Percentiles rank a stretch among this genome's conserved stretches.
phyloP scores from a whole-genome alignment of 2,797 vertebrate genomes.

The Halcyon smyrnensis region DNA sequence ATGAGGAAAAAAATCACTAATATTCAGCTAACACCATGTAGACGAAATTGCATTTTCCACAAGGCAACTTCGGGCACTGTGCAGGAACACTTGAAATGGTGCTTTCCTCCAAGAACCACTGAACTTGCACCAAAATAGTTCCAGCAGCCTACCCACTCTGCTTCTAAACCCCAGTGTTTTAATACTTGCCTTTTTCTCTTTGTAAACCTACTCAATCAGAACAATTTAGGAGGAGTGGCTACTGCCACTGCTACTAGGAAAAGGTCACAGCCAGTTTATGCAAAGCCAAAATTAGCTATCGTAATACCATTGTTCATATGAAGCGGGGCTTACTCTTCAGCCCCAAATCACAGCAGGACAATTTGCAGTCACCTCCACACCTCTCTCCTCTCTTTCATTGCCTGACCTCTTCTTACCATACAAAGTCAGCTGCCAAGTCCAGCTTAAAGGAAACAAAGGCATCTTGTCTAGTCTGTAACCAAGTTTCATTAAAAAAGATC shows the following conservation, averaged over 20 bases:
- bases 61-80: fast-evolving
- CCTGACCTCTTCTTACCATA: conserved; percentile 32
- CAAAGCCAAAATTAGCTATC: conserved; percentile 35
- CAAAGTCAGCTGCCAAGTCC: conserved; percentile 43
- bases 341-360: conserved; percentile 10
- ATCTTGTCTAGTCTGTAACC: conserved; percentile 8
- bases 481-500: conserved; percentile 37
- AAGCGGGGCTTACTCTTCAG: conserved; percentile 33
- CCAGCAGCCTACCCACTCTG: background rate
- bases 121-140: background rate
- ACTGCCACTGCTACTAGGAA: background rate
- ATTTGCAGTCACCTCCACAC: conserved; percentile 46
- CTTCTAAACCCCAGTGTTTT: background rate
- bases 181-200: background rate
- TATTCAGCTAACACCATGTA: background rate
- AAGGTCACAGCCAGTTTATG: background rate
- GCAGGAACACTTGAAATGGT: background rate
- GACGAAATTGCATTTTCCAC: background rate
- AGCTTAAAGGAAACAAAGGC: conserved; percentile 49
- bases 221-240: conserved; percentile 14
- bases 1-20: background rate
- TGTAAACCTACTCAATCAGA: background rate
- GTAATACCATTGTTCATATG: background rate
- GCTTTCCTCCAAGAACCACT: background rate
- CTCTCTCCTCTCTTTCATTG: conserved; percentile 25